Base-by-base conservation (phyloP, 2,888 invertebrate species). In the Sarcophaga subvicina region DNA sequence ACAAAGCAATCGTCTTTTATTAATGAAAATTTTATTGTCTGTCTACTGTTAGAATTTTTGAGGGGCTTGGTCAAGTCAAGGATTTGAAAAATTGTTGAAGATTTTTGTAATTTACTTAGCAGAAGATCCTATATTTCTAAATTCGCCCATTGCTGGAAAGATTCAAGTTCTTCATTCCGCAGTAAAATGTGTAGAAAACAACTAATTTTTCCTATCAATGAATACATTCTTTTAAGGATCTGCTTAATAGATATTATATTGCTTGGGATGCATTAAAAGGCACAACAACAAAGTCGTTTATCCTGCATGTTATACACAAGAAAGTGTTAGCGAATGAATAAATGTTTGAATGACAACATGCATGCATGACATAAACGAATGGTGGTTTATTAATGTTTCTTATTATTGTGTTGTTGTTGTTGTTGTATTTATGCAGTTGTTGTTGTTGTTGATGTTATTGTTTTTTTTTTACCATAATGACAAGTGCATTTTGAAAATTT, bases 401-500 rank as follows among this genome's bases (percentile, higher is more conserved):
- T 54, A 17, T 54, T 49, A 14, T 49, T 49, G 12, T 49, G 6
- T 8, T 37, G 8, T 37, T 37, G 2, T 37, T 37, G 37, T 10
- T 37, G 2, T 10, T 37, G 37, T 37, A 10, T 27, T 27, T 27
- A 27, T 27, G 27, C 4, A 27, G 37, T 37, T 37, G 37, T 37
- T 37, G 37, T 82, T 82, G 4, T 69, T 45, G 27, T 66, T 59
- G 54, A 27, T 78, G 25, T 37, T 37, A 37, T 37, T 37, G 37
- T 37, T 37, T 37, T 37, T 17, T 54, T 37, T 37, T 4, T 54
- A 54, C 4, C 4, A 17, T 14, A 14, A 64, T 82, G 85, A 83
- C 80, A 83, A 83, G 76, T 85, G 80, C 45, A 88, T 88, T 37
- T 85, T 78, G 75, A 85, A 80, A 76, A 75, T 80, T 77, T 79